Evolutionary conservation across 2,888 invertebrate genomes (phyloP).

Genomic region (Lasiommata megera): DNA sequence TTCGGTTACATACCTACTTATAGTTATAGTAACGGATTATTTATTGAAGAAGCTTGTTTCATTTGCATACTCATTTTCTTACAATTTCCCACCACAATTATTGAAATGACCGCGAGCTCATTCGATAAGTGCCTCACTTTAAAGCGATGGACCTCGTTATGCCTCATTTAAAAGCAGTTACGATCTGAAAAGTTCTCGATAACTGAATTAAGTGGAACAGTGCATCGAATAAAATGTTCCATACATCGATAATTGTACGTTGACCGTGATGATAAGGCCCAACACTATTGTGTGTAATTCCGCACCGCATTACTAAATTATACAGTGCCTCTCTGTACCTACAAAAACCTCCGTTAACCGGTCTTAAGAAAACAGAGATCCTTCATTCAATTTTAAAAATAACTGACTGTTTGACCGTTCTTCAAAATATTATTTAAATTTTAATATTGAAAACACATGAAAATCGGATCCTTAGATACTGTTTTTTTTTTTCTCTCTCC

Average conservation of each 20-base stretch:
- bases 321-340: conserved; percentile 40
- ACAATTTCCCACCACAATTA: conserved; percentile 37
- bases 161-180: conserved; percentile 63
- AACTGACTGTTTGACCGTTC: not conserved
- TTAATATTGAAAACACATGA: no score
- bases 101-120: conserved; percentile 50
- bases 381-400: not conserved
- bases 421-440: not conserved
- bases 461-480: no score
- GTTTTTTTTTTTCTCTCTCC: no score
- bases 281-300: conserved; percentile 73
- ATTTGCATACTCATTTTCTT: conserved; percentile 39
- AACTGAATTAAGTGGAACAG: conserved; percentile 50
- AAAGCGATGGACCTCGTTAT: conserved; percentile 53
- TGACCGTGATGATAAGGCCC: conserved; percentile 61
- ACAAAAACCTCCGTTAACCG: conserved; percentile 43
- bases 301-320: conserved; percentile 71
- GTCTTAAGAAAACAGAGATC: conserved; percentile 34
- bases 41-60: not conserved
- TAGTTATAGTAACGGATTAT: not conserved
- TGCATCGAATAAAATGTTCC: conserved; percentile 56
- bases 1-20: no score
- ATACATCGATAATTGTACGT: conserved; percentile 67
- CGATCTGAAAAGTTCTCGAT: conserved; percentile 59
- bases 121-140: conserved; percentile 47